Evolutionary conservation across 2,888 invertebrate species (phyloP), one percentile per base, ranked within the genome.

Genomic region (Eledona agricola): DNA sequence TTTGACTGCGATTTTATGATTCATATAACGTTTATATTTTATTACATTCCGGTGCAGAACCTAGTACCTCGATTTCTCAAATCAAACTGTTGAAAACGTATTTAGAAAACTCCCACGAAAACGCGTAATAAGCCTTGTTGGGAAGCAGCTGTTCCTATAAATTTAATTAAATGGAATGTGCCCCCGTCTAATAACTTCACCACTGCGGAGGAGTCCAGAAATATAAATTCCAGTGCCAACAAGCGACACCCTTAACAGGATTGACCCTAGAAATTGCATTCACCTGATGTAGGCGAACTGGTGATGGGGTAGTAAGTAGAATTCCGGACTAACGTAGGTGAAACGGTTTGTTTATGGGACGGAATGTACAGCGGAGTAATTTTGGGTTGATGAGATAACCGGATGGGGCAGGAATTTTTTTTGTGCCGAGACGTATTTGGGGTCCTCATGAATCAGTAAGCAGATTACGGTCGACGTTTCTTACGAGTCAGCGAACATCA

Each of bases 1-100:
- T 51, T 51, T 51, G 28, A 23, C 49, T 50, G 40, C 32, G 40
- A 50, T 50, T 50, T 50, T 40, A 38, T 40, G 49, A 50, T 50
- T 47, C 47, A 50, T 38, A 40, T 38, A 40, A 32, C 32, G 49
- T 40, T 38, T 32, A 31, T 40, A 40, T 40, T 50, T 50, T 50
- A 50, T 50, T 50, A 40, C 49, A 38, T 40, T 40, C 40, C 49
- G 16, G 25, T 50, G 40, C 49, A 38, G 40, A 12, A 35, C 16
- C 31, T 50, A 50, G 31, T 50, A 40, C 49, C 49, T 25, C 13
- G 16, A 49, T 40, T 37, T 37, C n/a, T n/a, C n/a, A n/a, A n/a
- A 47, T 47, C 29, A 47, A 37, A 35, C 35, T 25, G 34, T 12
- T 19, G 34, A 46, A 46, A 46, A 46, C 46, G n/a, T n/a, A n/a